A percentile compares a stretch with the other conserved stretches of the same genome.
Conservation (phyloP, 2,888 invertebrate species). For the Seira sanloemensis region DNA sequence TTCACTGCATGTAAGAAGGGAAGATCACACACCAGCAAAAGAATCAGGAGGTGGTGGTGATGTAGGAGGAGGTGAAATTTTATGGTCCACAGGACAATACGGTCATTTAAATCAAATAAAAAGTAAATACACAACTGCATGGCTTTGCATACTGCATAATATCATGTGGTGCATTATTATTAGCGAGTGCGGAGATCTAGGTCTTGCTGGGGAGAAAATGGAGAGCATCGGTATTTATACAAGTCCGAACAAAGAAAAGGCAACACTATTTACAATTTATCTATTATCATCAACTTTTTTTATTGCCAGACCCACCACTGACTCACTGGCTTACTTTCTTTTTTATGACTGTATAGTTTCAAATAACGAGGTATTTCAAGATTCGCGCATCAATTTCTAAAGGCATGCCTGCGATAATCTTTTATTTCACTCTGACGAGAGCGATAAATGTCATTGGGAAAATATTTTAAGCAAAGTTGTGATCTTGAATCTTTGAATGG, state of each 20-base stretch:
- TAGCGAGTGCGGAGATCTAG: conserved; percentile 2
- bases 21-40: neutral
- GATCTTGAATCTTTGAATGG: no score
- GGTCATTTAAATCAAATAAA: conserved; percentile 38
- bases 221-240: neutral
- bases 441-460: no score
- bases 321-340: conserved; percentile 54
- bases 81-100: conserved; percentile 60
- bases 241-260: conserved; percentile 11
- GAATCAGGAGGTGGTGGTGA: neutral
- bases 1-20: neutral
- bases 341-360: no score
- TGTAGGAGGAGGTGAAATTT: conserved; percentile 54
- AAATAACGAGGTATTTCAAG: no score
- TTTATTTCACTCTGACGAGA: no score
- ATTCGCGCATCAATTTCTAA: no score
- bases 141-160: neutral
- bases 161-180: neutral
- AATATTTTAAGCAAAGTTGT: no score
- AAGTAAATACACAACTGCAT: neutral
- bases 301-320: conserved; percentile 19
- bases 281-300: neutral
- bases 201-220: conserved; percentile 5
- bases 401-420: no score
- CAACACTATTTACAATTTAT: conserved; percentile 8